These are phyloP conservation scores for Pelosia muscerda DNA, from an alignment of 2,888 invertebrate species.

Conservation along the genomic window DNA sequence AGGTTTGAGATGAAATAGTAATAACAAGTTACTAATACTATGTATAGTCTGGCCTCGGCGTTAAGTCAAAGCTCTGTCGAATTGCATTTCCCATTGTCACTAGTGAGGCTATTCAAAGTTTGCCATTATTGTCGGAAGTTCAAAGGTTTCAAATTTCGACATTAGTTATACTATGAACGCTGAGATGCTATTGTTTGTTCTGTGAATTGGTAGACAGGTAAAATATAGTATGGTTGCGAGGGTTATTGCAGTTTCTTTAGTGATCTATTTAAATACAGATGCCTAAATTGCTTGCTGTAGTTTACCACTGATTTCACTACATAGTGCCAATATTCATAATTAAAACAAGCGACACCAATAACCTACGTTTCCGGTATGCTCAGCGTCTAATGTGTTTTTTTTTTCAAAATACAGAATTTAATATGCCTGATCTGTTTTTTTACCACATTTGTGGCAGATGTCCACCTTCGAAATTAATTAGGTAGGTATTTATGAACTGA, in stretches of 20 bases:
- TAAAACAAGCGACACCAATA: too few species aligned
- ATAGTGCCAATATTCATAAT: background rate
- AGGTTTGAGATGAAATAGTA: constrained; percentile 30
- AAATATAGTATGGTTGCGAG: background rate
- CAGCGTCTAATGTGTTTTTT: too few species aligned
- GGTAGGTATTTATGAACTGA: too few species aligned
- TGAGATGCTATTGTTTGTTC: constrained; percentile 26
- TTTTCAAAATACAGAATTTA: too few species aligned
- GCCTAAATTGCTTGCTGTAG: too few species aligned
- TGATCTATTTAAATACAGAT: too few species aligned
- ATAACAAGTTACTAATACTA: constrained; percentile 44
- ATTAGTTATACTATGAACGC: constrained; percentile 36
- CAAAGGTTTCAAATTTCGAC: constrained; percentile 43
- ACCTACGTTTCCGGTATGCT: too few species aligned
- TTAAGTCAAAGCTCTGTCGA: constrained; percentile 31
- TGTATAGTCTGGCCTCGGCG: constrained; percentile 39
- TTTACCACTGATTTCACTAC: too few species aligned
- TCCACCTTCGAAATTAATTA: too few species aligned
- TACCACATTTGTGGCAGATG: too few species aligned
- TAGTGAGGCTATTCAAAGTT: constrained; percentile 44
- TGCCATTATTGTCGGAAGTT: constrained; percentile 42
- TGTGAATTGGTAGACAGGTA: background rate
- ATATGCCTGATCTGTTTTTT: too few species aligned
- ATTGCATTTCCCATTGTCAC: constrained; percentile 49
- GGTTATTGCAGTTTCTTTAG: background rate